These are phyloP conservation scores for Acanthopleura granulata DNA, from an alignment of 2,888 invertebrate genomes.

Conservation along the genomic window DNA sequence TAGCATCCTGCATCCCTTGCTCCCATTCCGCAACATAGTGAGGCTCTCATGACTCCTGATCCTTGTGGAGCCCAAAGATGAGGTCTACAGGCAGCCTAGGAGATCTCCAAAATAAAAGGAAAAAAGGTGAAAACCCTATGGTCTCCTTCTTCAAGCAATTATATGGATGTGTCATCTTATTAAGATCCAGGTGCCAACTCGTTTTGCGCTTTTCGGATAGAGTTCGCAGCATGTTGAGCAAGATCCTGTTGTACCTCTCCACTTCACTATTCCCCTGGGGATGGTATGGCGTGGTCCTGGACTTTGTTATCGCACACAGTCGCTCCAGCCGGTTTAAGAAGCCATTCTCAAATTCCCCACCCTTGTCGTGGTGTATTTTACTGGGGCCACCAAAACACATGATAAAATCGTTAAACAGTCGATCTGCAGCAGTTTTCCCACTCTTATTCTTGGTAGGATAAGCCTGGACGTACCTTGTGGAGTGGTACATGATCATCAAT, in stretches of 20 bases:
- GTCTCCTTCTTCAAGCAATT: no score
- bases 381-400: conserved; percentile 25
- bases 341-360: conserved; percentile 18
- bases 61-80: no score
- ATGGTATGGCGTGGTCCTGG: conserved; percentile 22
- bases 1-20: no score
- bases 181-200: no score
- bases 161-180: no score
- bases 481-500: conserved; percentile 27
- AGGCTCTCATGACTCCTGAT: no score
- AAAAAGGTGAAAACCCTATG: not conserved
- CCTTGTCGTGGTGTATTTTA: conserved; percentile 19
- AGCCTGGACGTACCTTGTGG: conserved; percentile 25
- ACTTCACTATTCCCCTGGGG: conserved; percentile 19
- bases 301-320: conserved; percentile 13
- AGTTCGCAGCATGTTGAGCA: no score
- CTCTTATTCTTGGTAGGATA: conserved; percentile 23
- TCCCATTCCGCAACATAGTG: not conserved
- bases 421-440: conserved; percentile 24
- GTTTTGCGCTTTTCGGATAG: no score
- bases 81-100: no score
- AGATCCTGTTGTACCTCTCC: not conserved
- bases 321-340: conserved; percentile 20
- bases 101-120: no score
- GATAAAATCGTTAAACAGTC: conserved; percentile 22